These are phyloP conservation scores for Rhogogaster chlorosoma DNA, from an alignment of 2,888 invertebrate genomes.

Conservation along the genomic window DNA sequence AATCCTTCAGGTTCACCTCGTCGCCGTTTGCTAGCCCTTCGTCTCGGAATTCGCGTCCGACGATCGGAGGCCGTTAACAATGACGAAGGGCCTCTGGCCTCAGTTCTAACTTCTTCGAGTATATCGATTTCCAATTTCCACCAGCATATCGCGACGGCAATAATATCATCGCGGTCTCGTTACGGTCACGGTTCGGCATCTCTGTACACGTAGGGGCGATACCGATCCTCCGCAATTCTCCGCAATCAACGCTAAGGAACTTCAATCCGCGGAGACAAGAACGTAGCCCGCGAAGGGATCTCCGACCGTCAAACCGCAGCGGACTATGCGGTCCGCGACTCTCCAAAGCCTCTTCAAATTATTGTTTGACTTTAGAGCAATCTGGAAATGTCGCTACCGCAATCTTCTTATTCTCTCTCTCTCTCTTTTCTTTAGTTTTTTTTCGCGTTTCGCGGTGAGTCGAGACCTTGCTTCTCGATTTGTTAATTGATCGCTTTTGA, in stretches of 20 bases:
- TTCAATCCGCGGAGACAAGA: background rate
- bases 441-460: background rate
- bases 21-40: background rate
- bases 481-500: background rate
- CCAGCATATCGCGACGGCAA: background rate
- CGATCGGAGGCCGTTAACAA: too few relatives aligned
- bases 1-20: background rate
- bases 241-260: background rate
- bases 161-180: background rate
- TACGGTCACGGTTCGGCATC: background rate
- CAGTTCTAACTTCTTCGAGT: background rate
- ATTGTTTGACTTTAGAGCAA: background rate
- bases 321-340: background rate
- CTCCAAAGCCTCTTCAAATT: slow-evolving; percentile 1
- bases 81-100: background rate
- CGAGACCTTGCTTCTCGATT: background rate
- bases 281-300: slow-evolving; percentile 1
- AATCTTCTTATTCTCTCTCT: background rate
- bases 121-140: background rate
- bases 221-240: background rate
- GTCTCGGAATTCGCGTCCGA: background rate
- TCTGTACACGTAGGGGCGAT: background rate
- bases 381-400: background rate
- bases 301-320: slow-evolving; percentile 3
- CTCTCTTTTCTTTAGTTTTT: background rate